Evolutionary conservation across 2,113 vertebrate species (phyloP), one percentile per base, ranked within the genome.

Genomic region (Acanthochromis polyacanthus): DNA sequence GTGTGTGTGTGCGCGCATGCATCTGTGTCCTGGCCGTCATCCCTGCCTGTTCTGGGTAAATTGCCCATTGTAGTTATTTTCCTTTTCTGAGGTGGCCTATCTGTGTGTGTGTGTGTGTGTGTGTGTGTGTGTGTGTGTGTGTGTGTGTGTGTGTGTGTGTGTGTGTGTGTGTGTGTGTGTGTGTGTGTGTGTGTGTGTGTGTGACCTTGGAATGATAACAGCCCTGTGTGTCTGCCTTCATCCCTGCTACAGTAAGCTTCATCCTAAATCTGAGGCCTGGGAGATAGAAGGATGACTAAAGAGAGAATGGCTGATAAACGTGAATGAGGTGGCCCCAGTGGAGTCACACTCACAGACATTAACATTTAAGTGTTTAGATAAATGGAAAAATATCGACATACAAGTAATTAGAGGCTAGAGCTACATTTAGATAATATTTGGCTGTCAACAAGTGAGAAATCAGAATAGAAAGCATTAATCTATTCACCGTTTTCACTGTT

Each of bases 21-120:
- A 74, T 69, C 56, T 82, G 81, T 84, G 83, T 67, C 81, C 83
- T 85, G 90, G 83, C 91, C 90, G 75, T 91, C 90, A 91, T 91
- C 86, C 82, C 75, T 87, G 86, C 80, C 87, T 92, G 83, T 91
- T 92, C 65, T 88, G 82, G 88, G 83, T 93, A 89, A 93, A 92
- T 92, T 91, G 88, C 88, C 89, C 82, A 91, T 91, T 93, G 91
- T 93, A 89, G 89, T 93, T 84, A 92, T 91, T 91, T 91, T 91
- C 82, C 84, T 82, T 87, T 89, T 91, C 48, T 81, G 68, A 81
- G 86, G 81, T 90, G 82, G 81, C 63, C 78, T 80, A 57, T 89
- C 23, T 89, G 65, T 84, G 16, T 81, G 62, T 80, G 36, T 32
- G 16, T 40, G 23, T 69, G 68, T 69, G 65, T 15, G 57, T 67